phyloP scores from a whole-genome alignment of 2,113 vertebrate genomes.

The Felis catus region F.catus_Fca126_mat1.0 CM031425.1:47920501-47921000 shows the following conservation, averaged over 20 bases:
- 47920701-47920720: not conserved
- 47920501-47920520: not conserved
- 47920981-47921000: not conserved
- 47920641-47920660: not conserved
- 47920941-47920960: not conserved
- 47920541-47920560: not conserved
- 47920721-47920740: not conserved
- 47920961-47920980: not conserved
- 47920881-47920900: not conserved
- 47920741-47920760: not conserved
- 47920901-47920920: not conserved
- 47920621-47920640: not conserved
- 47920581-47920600: not conserved
- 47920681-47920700: not conserved
- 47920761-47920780: not conserved
- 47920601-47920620: not conserved
- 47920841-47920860: not conserved
- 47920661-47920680: not conserved
- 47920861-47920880: not conserved
- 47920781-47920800: not conserved
- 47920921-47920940: not conserved
- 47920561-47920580: not conserved
- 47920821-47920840: not conserved
- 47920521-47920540: not conserved
- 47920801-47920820: not conserved